A percentile compares a stretch with the other conserved stretches of the same genome.
Evolutionary conservation across 2,888 invertebrate species (phyloP).

Genomic region (Pristionchus japonicus): DNA sequence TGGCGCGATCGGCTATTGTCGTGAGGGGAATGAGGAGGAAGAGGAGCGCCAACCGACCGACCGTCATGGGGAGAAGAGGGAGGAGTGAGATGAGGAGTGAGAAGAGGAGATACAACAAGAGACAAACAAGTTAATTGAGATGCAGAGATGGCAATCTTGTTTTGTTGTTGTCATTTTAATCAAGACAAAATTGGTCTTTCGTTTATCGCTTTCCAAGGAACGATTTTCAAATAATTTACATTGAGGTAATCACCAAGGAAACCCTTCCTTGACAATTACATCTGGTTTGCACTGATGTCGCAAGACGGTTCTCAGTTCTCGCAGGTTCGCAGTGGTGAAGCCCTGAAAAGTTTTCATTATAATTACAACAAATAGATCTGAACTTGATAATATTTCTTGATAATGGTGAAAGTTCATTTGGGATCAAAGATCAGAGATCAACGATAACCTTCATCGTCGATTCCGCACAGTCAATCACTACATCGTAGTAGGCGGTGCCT

Average conservation of each 20-base stretch:
- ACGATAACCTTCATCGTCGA: background rate
- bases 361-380: too few species aligned
- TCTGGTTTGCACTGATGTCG: background rate
- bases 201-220: too few species aligned
- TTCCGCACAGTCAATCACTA: conserved; percentile 4
- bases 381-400: too few species aligned
- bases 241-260: conserved; percentile 40
- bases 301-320: background rate
- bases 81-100: background rate
- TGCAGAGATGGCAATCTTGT: too few species aligned
- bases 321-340: conserved; percentile 4
- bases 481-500: conserved; percentile 16
- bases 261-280: background rate
- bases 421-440: background rate
- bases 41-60: background rate
- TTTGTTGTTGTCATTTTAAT: too few species aligned
- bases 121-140: too few species aligned
- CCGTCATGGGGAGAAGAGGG: background rate
- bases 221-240: too few species aligned
- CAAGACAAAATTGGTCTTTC: too few species aligned
- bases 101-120: too few species aligned
- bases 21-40: background rate
- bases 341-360: background rate
- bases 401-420: too few species aligned
- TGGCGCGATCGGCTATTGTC: background rate